phyloP scores from a whole-genome alignment of 2,113 vertebrate species.

The Junco hyemalis region DNA sequence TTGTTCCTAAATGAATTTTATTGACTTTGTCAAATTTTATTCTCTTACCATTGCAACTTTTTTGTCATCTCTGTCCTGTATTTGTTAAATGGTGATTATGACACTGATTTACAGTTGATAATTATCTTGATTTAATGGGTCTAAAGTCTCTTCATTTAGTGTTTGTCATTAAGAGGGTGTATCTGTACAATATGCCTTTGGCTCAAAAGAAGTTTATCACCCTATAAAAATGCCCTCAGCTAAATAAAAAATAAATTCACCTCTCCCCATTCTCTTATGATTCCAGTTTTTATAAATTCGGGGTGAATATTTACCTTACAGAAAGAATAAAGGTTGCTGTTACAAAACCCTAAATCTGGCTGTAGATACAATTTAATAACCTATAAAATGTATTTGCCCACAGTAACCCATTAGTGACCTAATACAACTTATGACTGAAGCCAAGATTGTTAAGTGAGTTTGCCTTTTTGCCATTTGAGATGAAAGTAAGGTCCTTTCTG shows the following conservation, averaged over 20 bases:
- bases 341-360: not conserved
- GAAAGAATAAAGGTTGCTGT: not conserved
- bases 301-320: slow-evolving; percentile 20
- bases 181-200: slow-evolving; percentile 32
- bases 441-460: not conserved
- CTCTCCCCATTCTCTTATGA: not conserved
- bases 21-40: slow-evolving; percentile 14
- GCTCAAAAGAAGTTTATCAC: slow-evolving; percentile 40
- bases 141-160: slow-evolving; percentile 41
- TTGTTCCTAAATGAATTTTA: not conserved
- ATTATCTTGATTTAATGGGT: slow-evolving; percentile 38
- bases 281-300: slow-evolving; percentile 29
- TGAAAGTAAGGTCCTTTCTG: not conserved
- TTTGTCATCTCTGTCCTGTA: slow-evolving; percentile 12
- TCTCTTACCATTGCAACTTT: not conserved
- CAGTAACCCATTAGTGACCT: not conserved
- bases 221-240: slow-evolving; percentile 28
- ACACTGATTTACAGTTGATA: slow-evolving; percentile 23
- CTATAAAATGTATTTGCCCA: not conserved
- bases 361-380: not conserved
- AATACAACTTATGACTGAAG: not conserved
- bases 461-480: not conserved
- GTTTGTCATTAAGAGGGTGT: slow-evolving; percentile 16
- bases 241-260: slow-evolving; percentile 40
- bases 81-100: not conserved